These are phyloP conservation scores for Sebastes umbrosus DNA, from an alignment of 2,797 vertebrate genomes.

Conservation along the genomic window DNA sequence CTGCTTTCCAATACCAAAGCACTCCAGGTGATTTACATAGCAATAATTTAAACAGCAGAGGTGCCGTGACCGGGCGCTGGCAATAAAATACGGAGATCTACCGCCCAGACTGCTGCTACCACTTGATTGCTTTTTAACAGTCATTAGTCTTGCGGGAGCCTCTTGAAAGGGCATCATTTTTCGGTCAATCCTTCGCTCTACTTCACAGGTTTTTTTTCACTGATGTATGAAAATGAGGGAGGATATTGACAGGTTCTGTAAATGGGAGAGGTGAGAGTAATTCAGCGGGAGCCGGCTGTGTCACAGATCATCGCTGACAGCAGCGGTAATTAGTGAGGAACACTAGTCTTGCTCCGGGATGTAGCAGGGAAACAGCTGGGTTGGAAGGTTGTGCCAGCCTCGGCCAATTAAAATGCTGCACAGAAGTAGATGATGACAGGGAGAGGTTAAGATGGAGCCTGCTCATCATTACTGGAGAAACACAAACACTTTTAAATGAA, in stretches of 20 bases:
- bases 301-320: slow-evolving; percentile 61
- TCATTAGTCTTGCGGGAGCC: slow-evolving; percentile 75
- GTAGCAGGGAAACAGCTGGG: slow-evolving; percentile 51
- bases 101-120: slow-evolving; percentile 62
- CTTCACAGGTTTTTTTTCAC: slow-evolving; percentile 35
- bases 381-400: slow-evolving; percentile 37
- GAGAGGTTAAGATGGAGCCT: slow-evolving; percentile 26
- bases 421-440: slow-evolving; percentile 36
- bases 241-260: slow-evolving; percentile 55
- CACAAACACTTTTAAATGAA: slow-evolving; percentile 1
- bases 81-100: slow-evolving; percentile 83
- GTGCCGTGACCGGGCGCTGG: slow-evolving; percentile 69
- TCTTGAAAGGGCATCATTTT: slow-evolving; percentile 59
- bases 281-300: slow-evolving; percentile 30
- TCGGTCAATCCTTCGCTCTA: slow-evolving; percentile 48
- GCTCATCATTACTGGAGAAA: slow-evolving; percentile 29
- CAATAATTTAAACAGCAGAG: slow-evolving; percentile 81
- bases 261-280: slow-evolving; percentile 49
- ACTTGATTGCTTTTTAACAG: slow-evolving; percentile 81
- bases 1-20: slow-evolving; percentile 75
- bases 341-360: slow-evolving; percentile 47
- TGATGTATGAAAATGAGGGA: slow-evolving; percentile 57
- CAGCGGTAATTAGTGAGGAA: slow-evolving; percentile 70
- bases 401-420: slow-evolving; percentile 60
- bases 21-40: slow-evolving; percentile 84